A percentile compares a stretch with the other conserved stretches of the same genome.
Conservation (phyloP, 2,888 invertebrate species). For the Allygus modestus region DNA sequence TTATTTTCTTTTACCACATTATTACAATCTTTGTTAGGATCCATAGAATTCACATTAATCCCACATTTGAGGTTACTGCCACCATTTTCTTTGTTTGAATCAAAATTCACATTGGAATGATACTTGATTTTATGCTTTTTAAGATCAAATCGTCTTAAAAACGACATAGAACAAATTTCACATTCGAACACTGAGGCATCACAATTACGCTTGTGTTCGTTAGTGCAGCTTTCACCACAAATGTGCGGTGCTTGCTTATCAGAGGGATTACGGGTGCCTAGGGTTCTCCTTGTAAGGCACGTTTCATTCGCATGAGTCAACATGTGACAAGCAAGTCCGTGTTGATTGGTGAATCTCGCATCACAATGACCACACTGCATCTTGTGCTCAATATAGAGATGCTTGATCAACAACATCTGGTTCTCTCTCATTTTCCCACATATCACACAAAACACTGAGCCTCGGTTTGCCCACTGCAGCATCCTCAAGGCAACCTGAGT, state of each 20-base stretch:
- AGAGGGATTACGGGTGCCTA: not conserved
- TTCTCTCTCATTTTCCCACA: constrained; percentile 40
- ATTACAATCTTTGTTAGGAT: not conserved
- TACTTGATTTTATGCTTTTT: constrained; percentile 43
- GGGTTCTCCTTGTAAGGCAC: not conserved
- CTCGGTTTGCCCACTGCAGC: constrained; percentile 24
- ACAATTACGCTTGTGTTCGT: not conserved
- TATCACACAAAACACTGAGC: constrained; percentile 30
- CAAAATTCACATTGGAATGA: constrained; percentile 25
- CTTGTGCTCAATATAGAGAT: constrained; percentile 22
- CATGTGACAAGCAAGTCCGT: not conserved
- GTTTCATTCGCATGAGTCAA: not conserved
- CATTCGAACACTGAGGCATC: not conserved
- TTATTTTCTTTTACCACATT: not conserved
- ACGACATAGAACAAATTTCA: constrained; percentile 11
- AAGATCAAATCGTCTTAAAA: constrained; percentile 4
- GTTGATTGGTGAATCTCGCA: constrained; percentile 11
- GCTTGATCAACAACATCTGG: constrained; percentile 33
- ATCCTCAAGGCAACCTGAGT: constrained; percentile 49
- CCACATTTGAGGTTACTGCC: not conserved
- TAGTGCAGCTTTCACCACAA: not conserved
- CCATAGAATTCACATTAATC: not conserved
- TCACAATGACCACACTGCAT: constrained; percentile 39
- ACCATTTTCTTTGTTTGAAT: constrained; percentile 16
- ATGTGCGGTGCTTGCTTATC: not conserved